Evolutionary conservation across 2,113 vertebrate genomes (phyloP), one percentile per base, ranked within the genome.

Genomic region (Arvicanthis niloticus): DNA sequence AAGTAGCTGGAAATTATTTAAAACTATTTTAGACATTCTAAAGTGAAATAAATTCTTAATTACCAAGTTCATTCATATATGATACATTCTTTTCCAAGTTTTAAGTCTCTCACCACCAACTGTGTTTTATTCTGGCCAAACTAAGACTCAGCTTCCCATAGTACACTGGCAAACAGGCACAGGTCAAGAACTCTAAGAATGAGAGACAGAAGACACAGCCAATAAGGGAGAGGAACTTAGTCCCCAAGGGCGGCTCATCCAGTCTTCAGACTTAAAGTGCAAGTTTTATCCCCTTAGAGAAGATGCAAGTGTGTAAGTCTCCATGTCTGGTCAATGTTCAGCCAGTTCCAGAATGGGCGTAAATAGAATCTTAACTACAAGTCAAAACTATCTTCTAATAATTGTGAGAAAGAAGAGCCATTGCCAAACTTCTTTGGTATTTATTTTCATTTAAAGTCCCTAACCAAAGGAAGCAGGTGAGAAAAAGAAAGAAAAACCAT

Each of bases 41-140:
- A 95, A 97, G n/a, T 70, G 21, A 95, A 96, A 92, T 73, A 40
- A 82, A 60, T 80, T 85, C 93, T 96, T 92, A 90, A 84, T 92
- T 89, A 82, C 67, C 72, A 85, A 76, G 45, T 67, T 68, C 29
- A 81, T 85, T 65, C 88, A 81, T 93, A 72, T 78, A 81, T 65
- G 48, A 56, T 48, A 62, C 40, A 9, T 67, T 89, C 22, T 75
- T 93, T 78, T 82, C 29, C 68, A 22, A 13, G 68, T 16, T 72
- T 45, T 65, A 73, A 16, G 91, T 82, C 87, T 45, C 40, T 76
- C 68, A 68, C 48, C 91, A 68, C 40, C 85, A 65, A 34, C 22
- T 88, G 42, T 60, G 56, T 95, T 96, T 76, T 82, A 92, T 24
- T 95, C 91, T 73, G 80, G 77, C 5, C 72, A 12, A 80, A 77